Evolutionary conservation across 2,797 vertebrate genomes (phyloP), one percentile per base, ranked within the genome.

Genomic region (Paguma larvata): DNA sequence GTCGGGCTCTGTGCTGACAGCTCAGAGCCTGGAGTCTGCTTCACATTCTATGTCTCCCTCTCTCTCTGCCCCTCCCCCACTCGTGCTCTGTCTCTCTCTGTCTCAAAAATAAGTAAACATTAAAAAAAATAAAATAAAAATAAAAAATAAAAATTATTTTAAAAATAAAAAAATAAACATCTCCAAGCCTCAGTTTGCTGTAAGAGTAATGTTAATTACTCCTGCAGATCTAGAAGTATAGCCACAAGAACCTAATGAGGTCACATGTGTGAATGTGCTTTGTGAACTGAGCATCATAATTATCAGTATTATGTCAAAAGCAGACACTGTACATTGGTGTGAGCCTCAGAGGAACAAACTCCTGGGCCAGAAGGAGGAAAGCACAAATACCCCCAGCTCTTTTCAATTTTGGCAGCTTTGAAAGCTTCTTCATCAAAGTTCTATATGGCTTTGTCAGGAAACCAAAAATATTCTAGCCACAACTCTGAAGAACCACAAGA

Each of bases 391-490:
- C 32, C 32, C 14, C 21, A 4, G 13, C 53, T 79, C 51, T 44
- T 84, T 91, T 83, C 46, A 10, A 34, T 27, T 72, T 85, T 56
- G 79, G 23, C 23, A 56, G 91, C 73, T 91, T 62, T 25, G 25
- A 85, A 93, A 80, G 21, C 34, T 27, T 75, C 38, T 63, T 82
- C 82, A 92, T 85, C 80, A 93, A 97, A 97, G 79, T 68, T 30
- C 78, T 83, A 79, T 6, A 21, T 83, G 48, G 80, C 41, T 96
- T 83, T 97, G 75, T 95, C 78, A 94, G 75, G 82, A 98, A 88
- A 90, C 77, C 86, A 97, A 77, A 97, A 96, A 80, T 88, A 96
- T 94, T 95, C 97, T 48, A 92, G 73, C 78, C 82, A 92, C 90
- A 62, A 32, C 34, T 51, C 95, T 46, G 72, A 84, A 93, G 77